Evolutionary conservation across 2,113 vertebrate genomes (phyloP).

Genomic region (Eidolon helvum): DNA sequence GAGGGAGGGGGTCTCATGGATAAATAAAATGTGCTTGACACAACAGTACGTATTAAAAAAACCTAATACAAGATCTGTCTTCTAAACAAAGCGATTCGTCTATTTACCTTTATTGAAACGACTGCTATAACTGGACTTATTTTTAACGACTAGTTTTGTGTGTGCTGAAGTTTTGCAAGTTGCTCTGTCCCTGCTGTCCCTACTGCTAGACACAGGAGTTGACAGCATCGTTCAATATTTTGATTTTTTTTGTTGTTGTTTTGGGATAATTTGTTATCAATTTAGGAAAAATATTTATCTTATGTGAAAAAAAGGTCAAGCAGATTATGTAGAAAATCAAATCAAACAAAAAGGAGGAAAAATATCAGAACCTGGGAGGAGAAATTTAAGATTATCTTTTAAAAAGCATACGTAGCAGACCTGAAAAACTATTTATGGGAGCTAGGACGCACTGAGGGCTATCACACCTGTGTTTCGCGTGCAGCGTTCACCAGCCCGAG

Average conservation of each 20-base stretch:
- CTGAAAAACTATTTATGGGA: neutral
- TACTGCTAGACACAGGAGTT: neutral
- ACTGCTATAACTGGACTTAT: neutral
- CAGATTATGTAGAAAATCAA: neutral
- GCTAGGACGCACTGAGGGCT: neutral
- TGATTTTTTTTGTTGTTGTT: neutral
- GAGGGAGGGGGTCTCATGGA: neutral
- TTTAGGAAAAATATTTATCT: neutral
- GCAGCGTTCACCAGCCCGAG: neutral
- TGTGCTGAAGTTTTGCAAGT: neutral
- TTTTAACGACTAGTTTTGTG: neutral
- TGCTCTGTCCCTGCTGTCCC: neutral
- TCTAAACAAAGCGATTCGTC: neutral
- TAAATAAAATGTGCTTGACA: too few relatives aligned
- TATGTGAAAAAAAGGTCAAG: neutral
- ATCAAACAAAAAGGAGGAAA: neutral
- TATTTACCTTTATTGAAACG: neutral
- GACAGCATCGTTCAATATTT: neutral
- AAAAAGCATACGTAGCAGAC: neutral
- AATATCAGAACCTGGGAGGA: neutral
- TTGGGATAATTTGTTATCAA: neutral
- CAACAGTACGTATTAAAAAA: neutral
- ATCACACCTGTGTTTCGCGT: neutral
- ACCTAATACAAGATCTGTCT: neutral
- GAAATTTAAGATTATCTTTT: neutral